Percentiles rank a stretch among this genome's conserved stretches.
phyloP scores from a whole-genome alignment of 2,888 invertebrate species.

The Dryomyza anilis region DNA sequence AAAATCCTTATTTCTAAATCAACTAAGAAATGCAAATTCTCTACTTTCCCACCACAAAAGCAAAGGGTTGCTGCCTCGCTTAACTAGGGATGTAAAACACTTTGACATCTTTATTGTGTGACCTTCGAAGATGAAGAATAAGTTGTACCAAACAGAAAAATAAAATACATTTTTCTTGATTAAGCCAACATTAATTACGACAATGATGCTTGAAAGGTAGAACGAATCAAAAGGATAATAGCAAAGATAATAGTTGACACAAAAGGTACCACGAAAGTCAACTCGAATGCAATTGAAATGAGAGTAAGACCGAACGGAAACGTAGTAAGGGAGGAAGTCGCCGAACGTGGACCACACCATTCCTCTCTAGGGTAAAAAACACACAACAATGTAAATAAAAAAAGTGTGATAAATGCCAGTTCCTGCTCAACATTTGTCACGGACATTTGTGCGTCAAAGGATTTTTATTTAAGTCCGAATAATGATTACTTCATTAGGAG shows the following conservation, averaged over 20 bases:
- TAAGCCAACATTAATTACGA: slow-evolving; percentile 56
- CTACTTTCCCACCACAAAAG: neutral
- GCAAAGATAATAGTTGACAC: too few species aligned
- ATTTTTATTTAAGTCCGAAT: neutral
- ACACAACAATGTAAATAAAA: slow-evolving; percentile 8
- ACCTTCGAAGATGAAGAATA: too few species aligned
- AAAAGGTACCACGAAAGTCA: slow-evolving; percentile 33
- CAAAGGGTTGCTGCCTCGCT: slow-evolving; percentile 9
- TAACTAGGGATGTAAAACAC: neutral
- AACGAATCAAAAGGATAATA: slow-evolving; percentile 38
- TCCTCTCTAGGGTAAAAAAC: neutral
- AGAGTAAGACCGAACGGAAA: slow-evolving; percentile 40
- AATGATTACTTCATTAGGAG: slow-evolving; percentile 18
- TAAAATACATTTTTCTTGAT: slow-evolving; percentile 57
- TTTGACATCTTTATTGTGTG: too few species aligned
- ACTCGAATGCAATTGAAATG: slow-evolving; percentile 44
- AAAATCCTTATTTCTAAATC: too few species aligned
- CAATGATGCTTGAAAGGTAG: slow-evolving; percentile 47
- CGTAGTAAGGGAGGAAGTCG: too few species aligned
- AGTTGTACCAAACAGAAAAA: too few species aligned
- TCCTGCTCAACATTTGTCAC: slow-evolving; percentile 49
- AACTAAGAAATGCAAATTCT: neutral
- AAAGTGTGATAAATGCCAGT: slow-evolving; percentile 52
- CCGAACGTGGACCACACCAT: neutral
- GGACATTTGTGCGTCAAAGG: slow-evolving; percentile 18